Conservation (phyloP, 2,888 invertebrate species). For the Scaptomyza flava region DNA sequence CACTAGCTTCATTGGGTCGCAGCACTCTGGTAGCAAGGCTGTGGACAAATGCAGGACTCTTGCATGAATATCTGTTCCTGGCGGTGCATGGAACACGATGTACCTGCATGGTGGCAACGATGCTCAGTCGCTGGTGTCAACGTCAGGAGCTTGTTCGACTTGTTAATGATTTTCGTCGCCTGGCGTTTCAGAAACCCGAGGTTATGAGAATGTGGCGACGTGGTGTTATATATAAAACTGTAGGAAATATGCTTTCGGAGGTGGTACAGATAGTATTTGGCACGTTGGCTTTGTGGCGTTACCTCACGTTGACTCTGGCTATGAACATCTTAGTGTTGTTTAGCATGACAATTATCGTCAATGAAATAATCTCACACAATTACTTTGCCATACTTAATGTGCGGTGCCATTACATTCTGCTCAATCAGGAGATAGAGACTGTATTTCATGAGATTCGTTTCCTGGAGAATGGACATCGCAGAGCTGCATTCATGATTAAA, state of each 20-base stretch:
- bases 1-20: slow-evolving; percentile 1
- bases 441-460: slow-evolving; percentile 29
- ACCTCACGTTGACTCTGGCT: neutral
- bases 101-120: slow-evolving; percentile 32
- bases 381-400: slow-evolving; percentile 43
- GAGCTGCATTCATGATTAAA: slow-evolving; percentile 41
- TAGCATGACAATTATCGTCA: slow-evolving; percentile 31
- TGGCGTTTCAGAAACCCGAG: slow-evolving; percentile 29
- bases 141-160: slow-evolving; percentile 34
- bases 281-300: neutral
- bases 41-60: slow-evolving; percentile 2
- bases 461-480: slow-evolving; percentile 22
- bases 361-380: slow-evolving; percentile 45
- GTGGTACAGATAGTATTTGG: slow-evolving; percentile 10
- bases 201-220: slow-evolving; percentile 23
- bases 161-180: slow-evolving; percentile 29
- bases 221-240: slow-evolving; percentile 31
- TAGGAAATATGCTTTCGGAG: slow-evolving; percentile 13
- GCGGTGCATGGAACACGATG: slow-evolving; percentile 19
- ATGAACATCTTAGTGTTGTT: neutral
- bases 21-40: neutral
- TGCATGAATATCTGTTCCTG: slow-evolving; percentile 54
- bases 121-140: slow-evolving; percentile 49
- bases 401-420: slow-evolving; percentile 37
- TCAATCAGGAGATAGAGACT: slow-evolving; percentile 33